Percentiles rank a stretch among this genome's conserved stretches.
Evolutionary conservation across 2,113 vertebrate species (phyloP).

Genomic region (Plecturocebus donacophilus): DNA sequence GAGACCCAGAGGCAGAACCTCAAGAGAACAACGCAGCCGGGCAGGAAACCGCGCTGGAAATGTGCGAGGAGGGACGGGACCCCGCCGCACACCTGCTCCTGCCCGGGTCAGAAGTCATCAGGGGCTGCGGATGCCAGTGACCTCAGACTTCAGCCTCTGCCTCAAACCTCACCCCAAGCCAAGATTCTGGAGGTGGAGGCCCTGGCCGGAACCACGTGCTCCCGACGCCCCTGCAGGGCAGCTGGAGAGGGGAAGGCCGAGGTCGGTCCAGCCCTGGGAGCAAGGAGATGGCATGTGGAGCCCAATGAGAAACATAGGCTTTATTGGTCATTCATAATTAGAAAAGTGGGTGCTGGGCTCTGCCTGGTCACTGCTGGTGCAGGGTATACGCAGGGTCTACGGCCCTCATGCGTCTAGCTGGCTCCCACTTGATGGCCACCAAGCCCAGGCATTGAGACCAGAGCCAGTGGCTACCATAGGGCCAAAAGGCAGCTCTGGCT

Average conservation of each 20-base stretch:
- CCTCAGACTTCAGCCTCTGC: not conserved
- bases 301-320: not conserved
- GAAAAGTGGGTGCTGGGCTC: constrained; percentile 24
- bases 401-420: not conserved
- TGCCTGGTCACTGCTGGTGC: constrained; percentile 28
- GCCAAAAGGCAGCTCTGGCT: not conserved
- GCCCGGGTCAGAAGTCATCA: not conserved
- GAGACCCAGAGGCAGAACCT: not conserved
- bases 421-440: not conserved
- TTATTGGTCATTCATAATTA: constrained; percentile 57
- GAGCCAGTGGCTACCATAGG: not conserved
- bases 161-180: not conserved
- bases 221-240: not conserved
- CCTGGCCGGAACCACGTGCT: not conserved
- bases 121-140: not conserved
- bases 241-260: not conserved
- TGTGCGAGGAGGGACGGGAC: not conserved
- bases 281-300: not conserved
- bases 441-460: not conserved
- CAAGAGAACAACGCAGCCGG: not conserved
- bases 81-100: not conserved
- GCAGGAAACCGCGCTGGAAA: not conserved
- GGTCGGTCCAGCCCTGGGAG: not conserved
- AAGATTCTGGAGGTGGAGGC: not conserved
- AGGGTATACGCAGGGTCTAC: rapidly evolving